Evolutionary conservation across 2,888 invertebrate species (phyloP).

Genomic region (Creontiades dilutus): DNA sequence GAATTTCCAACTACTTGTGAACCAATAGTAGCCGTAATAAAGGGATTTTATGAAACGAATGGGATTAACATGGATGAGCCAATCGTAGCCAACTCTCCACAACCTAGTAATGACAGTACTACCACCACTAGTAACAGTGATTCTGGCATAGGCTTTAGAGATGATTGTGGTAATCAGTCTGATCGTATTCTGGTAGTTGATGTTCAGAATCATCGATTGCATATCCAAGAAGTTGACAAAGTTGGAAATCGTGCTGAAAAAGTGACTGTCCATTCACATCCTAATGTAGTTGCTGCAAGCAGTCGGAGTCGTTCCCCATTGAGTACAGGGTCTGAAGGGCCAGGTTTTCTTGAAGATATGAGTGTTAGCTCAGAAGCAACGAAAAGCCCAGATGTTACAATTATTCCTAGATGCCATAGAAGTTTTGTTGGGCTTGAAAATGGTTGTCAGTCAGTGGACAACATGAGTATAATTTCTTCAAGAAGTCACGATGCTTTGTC

Average conservation of each 20-base stretch:
- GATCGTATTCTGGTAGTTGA: slow-evolving; percentile 89
- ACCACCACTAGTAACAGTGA: slow-evolving; percentile 95
- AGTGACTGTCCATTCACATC: slow-evolving; percentile 58
- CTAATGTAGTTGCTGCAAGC: slow-evolving; percentile 73
- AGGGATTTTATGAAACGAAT: slow-evolving; percentile 79
- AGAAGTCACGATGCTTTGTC: slow-evolving; percentile 80
- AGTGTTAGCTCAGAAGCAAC: slow-evolving; percentile 76
- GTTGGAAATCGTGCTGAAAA: slow-evolving; percentile 75
- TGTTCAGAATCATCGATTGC: slow-evolving; percentile 79
- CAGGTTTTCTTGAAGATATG: slow-evolving; percentile 76
- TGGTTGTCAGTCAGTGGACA: slow-evolving; percentile 80
- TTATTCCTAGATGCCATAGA: slow-evolving; percentile 71
- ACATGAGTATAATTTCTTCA: slow-evolving; percentile 81
- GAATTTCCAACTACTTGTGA: slow-evolving; percentile 94
- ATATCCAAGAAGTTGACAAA: slow-evolving; percentile 77
- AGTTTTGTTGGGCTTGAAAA: slow-evolving; percentile 78
- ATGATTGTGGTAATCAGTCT: slow-evolving; percentile 90
- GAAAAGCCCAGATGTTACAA: slow-evolving; percentile 78
- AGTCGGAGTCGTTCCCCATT: slow-evolving; percentile 76
- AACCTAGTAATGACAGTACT: slow-evolving; percentile 89
- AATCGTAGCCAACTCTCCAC: slow-evolving; percentile 86
- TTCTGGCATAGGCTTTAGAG: slow-evolving; percentile 95
- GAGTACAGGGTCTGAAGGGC: slow-evolving; percentile 76
- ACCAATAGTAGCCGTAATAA: slow-evolving; percentile 82
- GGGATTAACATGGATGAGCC: slow-evolving; percentile 80